A percentile compares a stretch with the other conserved stretches of the same genome.
Evolutionary conservation across 2,888 invertebrate genomes (phyloP).

Genomic region (Lithophane semibrunnea): DNA sequence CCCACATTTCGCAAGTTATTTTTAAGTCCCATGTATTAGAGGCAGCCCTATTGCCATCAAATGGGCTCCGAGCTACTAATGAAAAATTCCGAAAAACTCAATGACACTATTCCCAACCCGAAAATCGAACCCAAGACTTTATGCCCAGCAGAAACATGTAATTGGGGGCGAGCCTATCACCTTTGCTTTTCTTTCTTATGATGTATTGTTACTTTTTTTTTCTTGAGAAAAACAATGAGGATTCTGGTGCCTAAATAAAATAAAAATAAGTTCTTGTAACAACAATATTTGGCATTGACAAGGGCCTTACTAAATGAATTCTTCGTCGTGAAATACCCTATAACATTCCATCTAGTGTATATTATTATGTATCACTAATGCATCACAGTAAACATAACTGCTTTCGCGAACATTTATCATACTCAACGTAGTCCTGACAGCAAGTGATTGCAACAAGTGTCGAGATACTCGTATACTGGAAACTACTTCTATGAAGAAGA

Average conservation of each 20-base stretch:
- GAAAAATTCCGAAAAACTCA: too few species aligned
- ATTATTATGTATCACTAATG: not conserved
- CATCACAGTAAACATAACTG: slow-evolving; percentile 8
- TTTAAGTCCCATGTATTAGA: too few species aligned
- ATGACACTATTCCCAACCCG: too few species aligned
- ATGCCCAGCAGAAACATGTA: too few species aligned
- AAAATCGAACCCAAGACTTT: too few species aligned
- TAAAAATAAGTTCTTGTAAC: not conserved
- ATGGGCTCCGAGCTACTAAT: too few species aligned
- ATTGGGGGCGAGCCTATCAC: too few species aligned
- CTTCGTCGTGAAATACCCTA: not conserved
- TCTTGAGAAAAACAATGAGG: not conserved
- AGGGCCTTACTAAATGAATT: not conserved
- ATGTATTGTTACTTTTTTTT: not conserved
- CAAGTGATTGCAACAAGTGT: slow-evolving; percentile 34
- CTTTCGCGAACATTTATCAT: slow-evolving; percentile 25
- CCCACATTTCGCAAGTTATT: too few species aligned
- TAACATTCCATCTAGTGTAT: not conserved
- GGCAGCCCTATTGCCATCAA: too few species aligned
- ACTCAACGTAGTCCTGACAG: slow-evolving; percentile 13
- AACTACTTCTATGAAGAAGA: not conserved
- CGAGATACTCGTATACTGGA: not conserved
- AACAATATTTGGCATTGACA: not conserved
- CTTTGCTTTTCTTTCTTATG: too few species aligned
- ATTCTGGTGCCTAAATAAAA: not conserved